Conservation (phyloP, 2,888 invertebrate genomes). For the Mimas tiliae region DNA sequence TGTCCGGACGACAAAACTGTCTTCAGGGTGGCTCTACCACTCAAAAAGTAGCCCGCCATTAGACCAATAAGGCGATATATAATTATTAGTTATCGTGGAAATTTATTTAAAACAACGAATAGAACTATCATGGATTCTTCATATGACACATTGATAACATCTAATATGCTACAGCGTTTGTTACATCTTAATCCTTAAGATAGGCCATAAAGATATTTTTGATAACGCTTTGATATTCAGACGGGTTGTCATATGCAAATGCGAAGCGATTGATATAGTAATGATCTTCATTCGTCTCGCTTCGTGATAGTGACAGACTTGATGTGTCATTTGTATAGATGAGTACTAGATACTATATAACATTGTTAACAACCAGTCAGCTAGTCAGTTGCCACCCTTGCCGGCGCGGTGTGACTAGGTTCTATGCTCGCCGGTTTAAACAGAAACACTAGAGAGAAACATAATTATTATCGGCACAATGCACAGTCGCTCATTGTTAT, state of each 20-base stretch:
- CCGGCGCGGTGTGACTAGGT: slow-evolving; percentile 23
- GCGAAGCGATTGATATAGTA: not conserved
- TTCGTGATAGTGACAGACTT: slow-evolving; percentile 7
- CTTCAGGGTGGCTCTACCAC: too few relatives aligned
- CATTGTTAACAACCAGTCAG: slow-evolving; percentile 1
- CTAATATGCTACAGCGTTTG: too few relatives aligned
- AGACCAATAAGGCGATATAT: too few relatives aligned
- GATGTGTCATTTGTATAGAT: not conserved
- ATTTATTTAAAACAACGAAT: not conserved
- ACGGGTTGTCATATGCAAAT: not conserved
- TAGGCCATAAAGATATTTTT: not conserved
- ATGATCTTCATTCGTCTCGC: not conserved
- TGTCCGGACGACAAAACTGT: too few relatives aligned
- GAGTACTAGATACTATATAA: not conserved
- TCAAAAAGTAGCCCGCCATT: too few relatives aligned
- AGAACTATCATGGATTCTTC: not conserved
- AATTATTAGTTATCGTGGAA: not conserved
- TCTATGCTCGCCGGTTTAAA: slow-evolving; percentile 35
- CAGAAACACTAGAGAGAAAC: slow-evolving; percentile 3
- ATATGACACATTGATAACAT: too few relatives aligned
- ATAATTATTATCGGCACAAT: slow-evolving; percentile 41
- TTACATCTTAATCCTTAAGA: too few relatives aligned
- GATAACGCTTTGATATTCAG: not conserved
- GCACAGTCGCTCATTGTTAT: slow-evolving; percentile 56
- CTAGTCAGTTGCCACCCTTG: not conserved